Evolutionary conservation across 2,113 vertebrate species (phyloP).

Genomic region (Vulpes ferrilata): DNA sequence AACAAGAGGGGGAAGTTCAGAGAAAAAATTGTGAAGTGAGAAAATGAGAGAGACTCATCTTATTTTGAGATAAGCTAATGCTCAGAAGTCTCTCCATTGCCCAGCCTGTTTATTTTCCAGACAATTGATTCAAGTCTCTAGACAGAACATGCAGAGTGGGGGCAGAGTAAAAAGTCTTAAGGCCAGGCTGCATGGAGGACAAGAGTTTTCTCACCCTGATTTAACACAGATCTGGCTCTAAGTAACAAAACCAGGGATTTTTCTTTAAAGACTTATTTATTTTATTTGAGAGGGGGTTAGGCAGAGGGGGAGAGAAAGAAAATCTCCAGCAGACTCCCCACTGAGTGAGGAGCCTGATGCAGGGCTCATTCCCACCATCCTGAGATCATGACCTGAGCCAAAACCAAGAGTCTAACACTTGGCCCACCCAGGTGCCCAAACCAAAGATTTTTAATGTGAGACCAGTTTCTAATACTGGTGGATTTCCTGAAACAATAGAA

Average conservation of each 20-base stretch:
- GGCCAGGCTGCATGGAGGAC: neutral
- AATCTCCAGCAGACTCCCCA: neutral
- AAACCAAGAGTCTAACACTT: neutral
- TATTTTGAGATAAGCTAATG: neutral
- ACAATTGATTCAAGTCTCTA: neutral
- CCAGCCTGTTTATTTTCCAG: neutral
- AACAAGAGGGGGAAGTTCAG: neutral
- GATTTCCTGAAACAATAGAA: constrained; percentile 31
- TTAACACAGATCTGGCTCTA: neutral
- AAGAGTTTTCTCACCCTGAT: neutral
- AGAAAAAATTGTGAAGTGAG: neutral
- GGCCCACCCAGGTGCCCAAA: neutral
- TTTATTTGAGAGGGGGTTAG: neutral
- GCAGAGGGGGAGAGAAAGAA: neutral
- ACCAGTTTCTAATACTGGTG: neutral
- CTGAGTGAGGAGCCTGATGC: neutral
- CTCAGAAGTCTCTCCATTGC: neutral
- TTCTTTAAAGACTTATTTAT: neutral
- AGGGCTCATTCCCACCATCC: neutral
- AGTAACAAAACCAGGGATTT: neutral
- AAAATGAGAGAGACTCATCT: neutral
- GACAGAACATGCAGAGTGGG: neutral
- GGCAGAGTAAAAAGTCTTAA: neutral
- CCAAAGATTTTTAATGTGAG: neutral
- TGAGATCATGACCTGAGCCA: neutral